Conservation (phyloP, 2,113 vertebrate species). For the Vulpes vulpes region DNA sequence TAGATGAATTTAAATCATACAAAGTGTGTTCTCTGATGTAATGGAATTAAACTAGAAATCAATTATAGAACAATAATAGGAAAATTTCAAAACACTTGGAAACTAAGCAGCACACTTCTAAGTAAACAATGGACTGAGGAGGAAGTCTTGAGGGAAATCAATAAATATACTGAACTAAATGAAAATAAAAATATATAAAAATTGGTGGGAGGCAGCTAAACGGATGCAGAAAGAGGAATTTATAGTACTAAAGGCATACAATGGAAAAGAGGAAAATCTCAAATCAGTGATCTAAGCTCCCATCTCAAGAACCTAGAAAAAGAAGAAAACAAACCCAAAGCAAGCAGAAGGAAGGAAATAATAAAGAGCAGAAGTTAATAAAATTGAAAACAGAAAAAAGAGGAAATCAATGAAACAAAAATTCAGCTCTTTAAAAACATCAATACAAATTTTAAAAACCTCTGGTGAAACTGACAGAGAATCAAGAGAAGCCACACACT, state of each 20-base stretch:
- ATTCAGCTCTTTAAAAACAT: background rate
- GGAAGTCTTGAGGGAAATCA: background rate
- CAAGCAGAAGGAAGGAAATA: background rate
- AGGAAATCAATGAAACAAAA: background rate
- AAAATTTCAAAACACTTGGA: background rate
- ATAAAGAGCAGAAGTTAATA: background rate
- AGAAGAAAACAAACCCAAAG: background rate
- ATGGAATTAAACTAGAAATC: background rate
- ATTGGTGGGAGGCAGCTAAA: background rate
- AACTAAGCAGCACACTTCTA: background rate
- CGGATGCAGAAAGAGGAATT: background rate
- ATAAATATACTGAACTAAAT: background rate
- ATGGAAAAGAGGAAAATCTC: background rate
- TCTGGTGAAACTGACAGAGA: background rate
- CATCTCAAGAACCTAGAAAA: background rate
- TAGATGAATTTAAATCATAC: background rate
- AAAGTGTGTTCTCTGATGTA: background rate
- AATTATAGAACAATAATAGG: background rate
- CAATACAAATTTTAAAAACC: background rate
- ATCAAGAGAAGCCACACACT: background rate
- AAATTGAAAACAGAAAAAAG: background rate
- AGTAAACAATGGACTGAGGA: background rate
- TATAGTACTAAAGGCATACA: background rate
- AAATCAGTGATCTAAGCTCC: background rate
- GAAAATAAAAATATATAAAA: background rate